Conservation (phyloP, 2,797 vertebrate species). For the Austrolebias charrua region DNA sequence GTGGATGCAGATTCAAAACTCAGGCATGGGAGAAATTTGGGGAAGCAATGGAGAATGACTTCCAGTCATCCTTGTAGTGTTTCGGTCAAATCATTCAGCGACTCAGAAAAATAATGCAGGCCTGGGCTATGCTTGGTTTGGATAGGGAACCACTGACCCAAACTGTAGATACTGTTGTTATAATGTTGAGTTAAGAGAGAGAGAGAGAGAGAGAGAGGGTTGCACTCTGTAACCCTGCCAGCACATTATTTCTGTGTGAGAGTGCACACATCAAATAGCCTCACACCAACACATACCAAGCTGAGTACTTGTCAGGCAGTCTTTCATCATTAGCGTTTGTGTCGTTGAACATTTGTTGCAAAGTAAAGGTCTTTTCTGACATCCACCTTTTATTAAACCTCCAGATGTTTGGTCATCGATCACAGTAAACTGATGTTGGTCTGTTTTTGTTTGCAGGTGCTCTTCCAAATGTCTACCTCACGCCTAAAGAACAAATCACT, state of each 20-base stretch:
- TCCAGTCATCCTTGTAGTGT: too few species aligned
- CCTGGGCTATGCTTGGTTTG: too few species aligned
- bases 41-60: too few species aligned
- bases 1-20: too few species aligned
- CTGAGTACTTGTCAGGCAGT: neutral
- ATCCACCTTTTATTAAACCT: constrained; percentile 3
- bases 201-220: too few species aligned
- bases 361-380: neutral
- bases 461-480: constrained; percentile 97
- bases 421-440: neutral
- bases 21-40: too few species aligned
- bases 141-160: too few species aligned
- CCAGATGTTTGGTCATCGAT: constrained; percentile 3
- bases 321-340: neutral
- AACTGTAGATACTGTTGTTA: too few species aligned
- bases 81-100: too few species aligned
- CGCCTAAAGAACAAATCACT: constrained; percentile 91
- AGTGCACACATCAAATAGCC: neutral
- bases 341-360: neutral
- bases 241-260: neutral
- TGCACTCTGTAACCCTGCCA: neutral
- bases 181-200: too few species aligned
- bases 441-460: constrained; percentile 67
- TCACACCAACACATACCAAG: neutral
- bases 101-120: too few species aligned